A percentile compares a stretch with the other conserved stretches of the same genome.
Evolutionary conservation across 2,888 invertebrate genomes (phyloP).

Genomic region (Beris chalybata): DNA sequence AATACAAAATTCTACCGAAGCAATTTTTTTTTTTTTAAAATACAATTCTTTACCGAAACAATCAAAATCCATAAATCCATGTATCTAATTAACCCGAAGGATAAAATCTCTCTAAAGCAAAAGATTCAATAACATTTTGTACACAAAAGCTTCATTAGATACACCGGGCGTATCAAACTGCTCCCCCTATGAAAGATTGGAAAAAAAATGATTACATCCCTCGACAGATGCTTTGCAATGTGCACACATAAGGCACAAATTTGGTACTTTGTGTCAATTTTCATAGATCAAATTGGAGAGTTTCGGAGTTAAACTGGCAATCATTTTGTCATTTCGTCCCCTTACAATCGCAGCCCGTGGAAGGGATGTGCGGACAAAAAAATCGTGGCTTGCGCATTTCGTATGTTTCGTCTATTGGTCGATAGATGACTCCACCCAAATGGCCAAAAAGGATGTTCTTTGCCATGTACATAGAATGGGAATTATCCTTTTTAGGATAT

Average conservation of each 20-base stretch:
- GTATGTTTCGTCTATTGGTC: constrained; percentile 1
- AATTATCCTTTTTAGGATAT: constrained; percentile 12
- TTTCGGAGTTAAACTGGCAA: constrained; percentile 24
- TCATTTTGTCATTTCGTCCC: constrained; percentile 24
- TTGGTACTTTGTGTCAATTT: constrained; percentile 38
- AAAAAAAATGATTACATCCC: constrained; percentile 16
- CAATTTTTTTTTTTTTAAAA: no score
- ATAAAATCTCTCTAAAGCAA: no score
- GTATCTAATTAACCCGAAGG: no score
- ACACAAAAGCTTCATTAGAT: no score
- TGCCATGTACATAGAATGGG: background rate
- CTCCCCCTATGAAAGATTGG: no score
- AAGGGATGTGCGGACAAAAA: constrained; percentile 2
- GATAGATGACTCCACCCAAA: constrained; percentile 10
- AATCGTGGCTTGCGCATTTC: constrained; percentile 7
- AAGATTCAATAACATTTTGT: no score
- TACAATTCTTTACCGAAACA: no score
- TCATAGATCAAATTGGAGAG: constrained; percentile 34
- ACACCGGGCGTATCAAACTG: no score
- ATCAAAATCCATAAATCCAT: no score
- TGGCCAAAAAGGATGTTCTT: background rate
- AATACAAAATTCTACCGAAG: no score
- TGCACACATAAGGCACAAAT: constrained; percentile 31
- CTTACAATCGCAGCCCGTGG: background rate
- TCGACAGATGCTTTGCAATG: constrained; percentile 16